A percentile compares a stretch with the other conserved stretches of the same genome.
phyloP scores from a whole-genome alignment of 2,888 invertebrate genomes.

The Plusia festucae region DNA sequence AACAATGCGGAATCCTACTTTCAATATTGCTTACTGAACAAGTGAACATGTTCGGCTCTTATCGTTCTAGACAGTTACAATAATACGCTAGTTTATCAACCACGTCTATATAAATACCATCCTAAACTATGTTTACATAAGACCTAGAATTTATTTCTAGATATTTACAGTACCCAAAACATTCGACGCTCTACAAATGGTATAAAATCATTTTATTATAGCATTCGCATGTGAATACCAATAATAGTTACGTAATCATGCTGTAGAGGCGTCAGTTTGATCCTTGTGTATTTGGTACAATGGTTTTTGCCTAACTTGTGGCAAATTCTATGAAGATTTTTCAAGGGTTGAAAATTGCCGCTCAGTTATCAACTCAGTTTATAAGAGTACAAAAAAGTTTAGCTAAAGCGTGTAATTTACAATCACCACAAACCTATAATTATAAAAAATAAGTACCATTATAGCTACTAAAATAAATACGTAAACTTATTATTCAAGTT shows the following conservation, averaged over 20 bases:
- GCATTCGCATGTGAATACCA: conserved; percentile 62
- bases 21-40: too few species aligned
- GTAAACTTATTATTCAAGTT: too few species aligned
- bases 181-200: conserved; percentile 45
- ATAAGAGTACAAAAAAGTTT: too few species aligned
- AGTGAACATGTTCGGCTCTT: not conserved
- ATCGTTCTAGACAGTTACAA: conserved; percentile 11
- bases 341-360: too few species aligned
- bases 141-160: conserved; percentile 37
- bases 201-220: conserved; percentile 69
- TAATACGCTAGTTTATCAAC: conserved; percentile 18
- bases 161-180: conserved; percentile 50
- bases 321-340: conserved; percentile 4
- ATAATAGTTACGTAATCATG: conserved; percentile 52
- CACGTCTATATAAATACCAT: conserved; percentile 17
- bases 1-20: too few species aligned
- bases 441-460: too few species aligned
- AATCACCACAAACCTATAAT: too few species aligned
- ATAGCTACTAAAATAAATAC: too few species aligned
- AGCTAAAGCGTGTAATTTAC: too few species aligned
- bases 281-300: not conserved
- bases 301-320: conserved; percentile 23
- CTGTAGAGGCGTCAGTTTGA: conserved; percentile 39
- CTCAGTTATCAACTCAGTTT: too few species aligned
- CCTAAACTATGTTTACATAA: conserved; percentile 35